These are phyloP conservation scores for Ibycter americanus DNA, from an alignment of 2,797 vertebrate genomes.

Conservation along the genomic window DNA sequence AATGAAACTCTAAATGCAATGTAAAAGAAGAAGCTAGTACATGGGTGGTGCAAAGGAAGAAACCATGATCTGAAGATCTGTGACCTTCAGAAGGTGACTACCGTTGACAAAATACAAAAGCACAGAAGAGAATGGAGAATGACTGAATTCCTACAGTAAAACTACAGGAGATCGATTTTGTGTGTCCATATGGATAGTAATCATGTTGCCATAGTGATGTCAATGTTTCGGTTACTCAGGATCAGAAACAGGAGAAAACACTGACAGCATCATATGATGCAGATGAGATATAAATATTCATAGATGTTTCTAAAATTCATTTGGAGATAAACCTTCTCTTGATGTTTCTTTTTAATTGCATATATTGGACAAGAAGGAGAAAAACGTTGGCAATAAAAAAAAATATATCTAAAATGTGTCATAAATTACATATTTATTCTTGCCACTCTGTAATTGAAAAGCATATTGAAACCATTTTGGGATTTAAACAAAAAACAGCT, in stretches of 20 bases:
- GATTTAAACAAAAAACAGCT: neutral
- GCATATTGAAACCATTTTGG: neutral
- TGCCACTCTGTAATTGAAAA: neutral
- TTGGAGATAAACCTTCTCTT: neutral
- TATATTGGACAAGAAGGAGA: neutral
- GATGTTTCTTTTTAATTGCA: neutral
- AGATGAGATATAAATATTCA: neutral
- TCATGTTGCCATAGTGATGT: no score
- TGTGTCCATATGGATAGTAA: rapidly evolving
- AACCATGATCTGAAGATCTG: neutral
- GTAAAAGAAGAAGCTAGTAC: neutral
- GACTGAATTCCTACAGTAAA: neutral
- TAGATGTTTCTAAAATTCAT: neutral
- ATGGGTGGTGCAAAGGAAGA: neutral
- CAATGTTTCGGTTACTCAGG: neutral
- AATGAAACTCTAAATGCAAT: neutral
- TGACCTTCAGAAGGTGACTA: neutral
- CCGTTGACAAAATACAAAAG: neutral
- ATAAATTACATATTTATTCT: neutral
- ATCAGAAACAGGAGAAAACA: neutral
- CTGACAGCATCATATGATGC: no score
- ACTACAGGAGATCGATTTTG: neutral
- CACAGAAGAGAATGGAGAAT: neutral
- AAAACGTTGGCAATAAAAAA: neutral
- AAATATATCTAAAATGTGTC: neutral